Evolutionary conservation across 2,888 invertebrate genomes (phyloP), one percentile per base, ranked within the genome.

Genomic region (Bunonema sp.): DNA sequence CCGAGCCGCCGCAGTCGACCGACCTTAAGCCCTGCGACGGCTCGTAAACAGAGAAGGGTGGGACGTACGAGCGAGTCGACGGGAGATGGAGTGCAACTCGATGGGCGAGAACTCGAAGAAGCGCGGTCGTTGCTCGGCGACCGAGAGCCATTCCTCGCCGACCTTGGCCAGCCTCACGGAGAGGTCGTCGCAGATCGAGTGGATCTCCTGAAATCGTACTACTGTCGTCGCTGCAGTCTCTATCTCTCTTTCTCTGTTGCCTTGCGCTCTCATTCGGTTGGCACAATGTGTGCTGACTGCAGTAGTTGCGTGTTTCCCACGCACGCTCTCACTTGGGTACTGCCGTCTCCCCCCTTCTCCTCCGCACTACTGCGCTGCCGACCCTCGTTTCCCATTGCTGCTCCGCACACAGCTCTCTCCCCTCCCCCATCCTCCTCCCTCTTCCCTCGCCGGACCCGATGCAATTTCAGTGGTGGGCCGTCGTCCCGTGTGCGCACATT

Each of bases 21-120:
- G 31, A 29, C 22, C 12, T n/a, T 26, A 10, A 26, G n/a, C 28
- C 28, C 8, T 10, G n/a, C 12, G 28, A 26, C 12, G 8, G n/a
- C 8, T 26, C 12, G 8, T 26, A 10, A 12, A 26, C 8, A 12
- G 28, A 12, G 8, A 8, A 10, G 8, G n/a, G 8, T 8, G 28
- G 28, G n/a, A 26, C 8, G 28, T 8, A 26, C 8, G 8, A 26
- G n/a, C 28, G n/a, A 88, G 75, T 50, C 87, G 77, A 69, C 84
- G 81, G 65, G 83, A 85, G 42, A 91, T 80, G n/a, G 89, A 82
- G 71, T 82, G 80, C 21, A 89, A 72, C 82, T 89, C 76, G 37
- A 88, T 70, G 5, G 84, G 81, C 44, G 80, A 80, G 50, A 87
- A 80, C 45, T 76, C 77, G 64, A 80, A 73, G 35, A 62, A 57